Base-by-base conservation (phyloP, 2,113 vertebrate genomes). In the Setophaga coronata region DNA sequence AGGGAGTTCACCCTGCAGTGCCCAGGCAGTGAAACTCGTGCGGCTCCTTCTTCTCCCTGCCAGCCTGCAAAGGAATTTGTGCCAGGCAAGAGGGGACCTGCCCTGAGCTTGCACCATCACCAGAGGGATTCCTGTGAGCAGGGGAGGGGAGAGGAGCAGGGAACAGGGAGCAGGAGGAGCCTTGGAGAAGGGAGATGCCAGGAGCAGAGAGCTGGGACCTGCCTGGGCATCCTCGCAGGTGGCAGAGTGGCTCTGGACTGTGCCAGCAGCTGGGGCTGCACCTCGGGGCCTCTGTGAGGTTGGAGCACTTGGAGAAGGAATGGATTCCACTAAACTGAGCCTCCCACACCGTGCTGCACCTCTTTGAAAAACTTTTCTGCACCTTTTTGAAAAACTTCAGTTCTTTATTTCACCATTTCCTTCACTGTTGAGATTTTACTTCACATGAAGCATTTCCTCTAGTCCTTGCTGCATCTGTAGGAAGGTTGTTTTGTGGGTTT, bases 231-330 rank as follows among this genome's bases (percentile, higher is more conserved):
- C 66, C 29, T 23, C 16, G 3, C 12, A 0, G 64, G 7, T 0
- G 12, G 3, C 66, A 18, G 42, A 6, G 70, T 1, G 29, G n/a
- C 19, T 54, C 76, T 7, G 42, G 21, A 1, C 21, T 0, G 3
- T 8, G 10, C 4, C 0, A 7, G 0, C 50, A n/a, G 69, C 89
- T 66, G 87, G 4, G 7, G 1, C 50, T 45, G 1, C 6, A 0
- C 70, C 29, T 3, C 2, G 0, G 5, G 38, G 19, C 56, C 18
- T 5, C 64, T 18, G 25, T 50, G 50, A 0, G 25, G 53, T 43
- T 20, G 31, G 21, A 72, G 36, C 45, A 2, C 34, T 4, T 38
- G 0, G 6, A 24, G 69, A n/a, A 18, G 43, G 51, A 16, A 5
- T 11, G 26, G 31, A 3, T 66, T 85, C 48, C 31, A 19, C 23